Evolutionary conservation across 2,888 invertebrate genomes (phyloP).

Genomic region (Drosophila subquinaria): DNA sequence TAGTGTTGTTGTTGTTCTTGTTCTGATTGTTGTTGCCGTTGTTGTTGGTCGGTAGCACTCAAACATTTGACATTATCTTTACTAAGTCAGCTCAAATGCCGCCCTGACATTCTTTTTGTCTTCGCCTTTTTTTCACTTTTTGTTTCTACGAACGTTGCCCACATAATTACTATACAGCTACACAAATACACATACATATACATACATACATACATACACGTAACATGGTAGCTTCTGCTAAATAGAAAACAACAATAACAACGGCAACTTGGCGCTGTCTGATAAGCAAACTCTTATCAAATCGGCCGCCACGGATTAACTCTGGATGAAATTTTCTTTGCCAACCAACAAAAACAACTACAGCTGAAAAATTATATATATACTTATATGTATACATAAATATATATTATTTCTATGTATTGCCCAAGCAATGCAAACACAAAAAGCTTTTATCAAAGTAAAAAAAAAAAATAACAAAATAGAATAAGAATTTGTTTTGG

Average conservation of each 20-base stretch:
- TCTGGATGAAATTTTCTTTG: slow-evolving; percentile 62
- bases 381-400: neutral
- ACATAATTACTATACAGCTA: slow-evolving; percentile 66
- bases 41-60: slow-evolving; percentile 49
- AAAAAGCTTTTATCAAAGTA: slow-evolving; percentile 32
- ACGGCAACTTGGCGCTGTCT: slow-evolving; percentile 50
- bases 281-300: slow-evolving; percentile 68
- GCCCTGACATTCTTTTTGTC: slow-evolving; percentile 62
- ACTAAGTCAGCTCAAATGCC: slow-evolving; percentile 69
- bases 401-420: neutral
- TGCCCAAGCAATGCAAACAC: slow-evolving; percentile 46
- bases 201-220: slow-evolving; percentile 8
- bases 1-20: slow-evolving; percentile 13
- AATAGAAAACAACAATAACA: slow-evolving; percentile 30
- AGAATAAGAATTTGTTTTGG: neutral
- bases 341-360: slow-evolving; percentile 35
- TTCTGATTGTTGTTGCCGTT: slow-evolving; percentile 10
- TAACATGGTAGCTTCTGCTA: slow-evolving; percentile 40
- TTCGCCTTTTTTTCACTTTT: slow-evolving; percentile 24
- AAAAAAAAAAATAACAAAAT: neutral
- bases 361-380: neutral
- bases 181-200: neutral
- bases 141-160: slow-evolving; percentile 37
- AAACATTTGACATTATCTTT: slow-evolving; percentile 74
- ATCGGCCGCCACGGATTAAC: slow-evolving; percentile 68